phyloP scores from a whole-genome alignment of 1,140 invertebrate species.

The Hormaphis cornu region DNA sequence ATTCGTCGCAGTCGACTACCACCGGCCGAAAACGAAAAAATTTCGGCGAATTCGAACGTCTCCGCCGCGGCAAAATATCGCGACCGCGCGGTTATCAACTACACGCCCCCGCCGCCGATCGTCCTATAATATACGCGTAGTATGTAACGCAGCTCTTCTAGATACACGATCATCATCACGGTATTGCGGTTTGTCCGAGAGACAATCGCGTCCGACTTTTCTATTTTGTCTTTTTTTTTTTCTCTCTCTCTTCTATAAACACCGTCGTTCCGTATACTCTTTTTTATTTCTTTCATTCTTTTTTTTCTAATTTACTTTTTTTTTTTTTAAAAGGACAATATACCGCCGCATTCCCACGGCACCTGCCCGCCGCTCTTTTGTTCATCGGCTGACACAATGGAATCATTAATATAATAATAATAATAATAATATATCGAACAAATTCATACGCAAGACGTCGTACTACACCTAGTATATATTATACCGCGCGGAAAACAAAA shows the following conservation, averaged over 20 bases:
- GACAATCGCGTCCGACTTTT: constrained; percentile 31
- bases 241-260: neutral
- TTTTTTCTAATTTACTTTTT: constrained; percentile 33
- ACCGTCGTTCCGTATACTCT: no score
- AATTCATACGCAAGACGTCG: constrained; percentile 25
- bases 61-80: no score
- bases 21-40: no score
- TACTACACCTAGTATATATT: no score
- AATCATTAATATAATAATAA: constrained; percentile 33
- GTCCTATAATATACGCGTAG: no score
- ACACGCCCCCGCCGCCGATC: no score
- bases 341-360: constrained; percentile 31
- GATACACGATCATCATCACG: no score
- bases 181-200: neutral
- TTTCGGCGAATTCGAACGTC: no score
- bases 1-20: no score
- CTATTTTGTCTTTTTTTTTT: constrained; percentile 23
- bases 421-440: no score
- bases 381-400: constrained; percentile 30
- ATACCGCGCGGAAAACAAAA: neutral
- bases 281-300: neutral
- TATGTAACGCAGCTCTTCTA: no score
- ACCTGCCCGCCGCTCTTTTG: constrained; percentile 31
- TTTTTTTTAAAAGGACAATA: constrained; percentile 31
- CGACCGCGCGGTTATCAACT: no score